Evolutionary conservation across 1,140 invertebrate species (phyloP).

Genomic region (Drosophila azteca): DNA sequence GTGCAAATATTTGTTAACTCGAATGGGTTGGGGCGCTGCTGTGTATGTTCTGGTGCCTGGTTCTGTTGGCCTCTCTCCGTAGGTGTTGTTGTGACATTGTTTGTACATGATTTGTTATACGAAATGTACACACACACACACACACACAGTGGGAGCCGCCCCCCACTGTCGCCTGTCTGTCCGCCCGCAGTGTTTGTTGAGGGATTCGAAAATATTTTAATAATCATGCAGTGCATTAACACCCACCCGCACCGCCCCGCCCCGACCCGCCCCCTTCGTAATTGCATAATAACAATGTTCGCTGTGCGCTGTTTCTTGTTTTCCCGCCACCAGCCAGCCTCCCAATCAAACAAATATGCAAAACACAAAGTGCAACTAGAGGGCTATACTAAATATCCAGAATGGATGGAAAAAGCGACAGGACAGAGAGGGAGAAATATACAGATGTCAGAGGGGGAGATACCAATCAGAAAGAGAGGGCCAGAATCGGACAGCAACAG

Average conservation of each 20-base stretch:
- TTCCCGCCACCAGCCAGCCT: constrained; percentile 28
- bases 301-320: constrained; percentile 26
- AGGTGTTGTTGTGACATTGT: constrained; percentile 67
- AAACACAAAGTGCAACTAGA: neutral
- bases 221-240: constrained; percentile 77
- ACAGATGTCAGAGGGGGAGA: too few species aligned
- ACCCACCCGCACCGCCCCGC: constrained; percentile 33
- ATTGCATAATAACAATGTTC: constrained; percentile 76
- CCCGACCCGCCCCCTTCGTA: constrained; percentile 36
- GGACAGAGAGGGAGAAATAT: too few species aligned
- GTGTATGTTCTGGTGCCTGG: constrained; percentile 1
- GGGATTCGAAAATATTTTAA: constrained; percentile 69
- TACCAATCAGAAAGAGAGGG: too few species aligned
- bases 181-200: constrained; percentile 9
- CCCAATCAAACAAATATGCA: constrained; percentile 52
- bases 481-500: constrained; percentile 10
- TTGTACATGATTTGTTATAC: constrained; percentile 79
- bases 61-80: constrained; percentile 8
- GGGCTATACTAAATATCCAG: too few species aligned
- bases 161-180: constrained; percentile 2
- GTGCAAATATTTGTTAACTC: constrained; percentile 70
- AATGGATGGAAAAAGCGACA: too few species aligned
- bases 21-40: neutral
- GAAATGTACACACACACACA: constrained; percentile 40
- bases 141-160: neutral